Evolutionary conservation across 2,797 vertebrate genomes (phyloP).

Genomic region (Pseudomugil tenellus): DNA sequence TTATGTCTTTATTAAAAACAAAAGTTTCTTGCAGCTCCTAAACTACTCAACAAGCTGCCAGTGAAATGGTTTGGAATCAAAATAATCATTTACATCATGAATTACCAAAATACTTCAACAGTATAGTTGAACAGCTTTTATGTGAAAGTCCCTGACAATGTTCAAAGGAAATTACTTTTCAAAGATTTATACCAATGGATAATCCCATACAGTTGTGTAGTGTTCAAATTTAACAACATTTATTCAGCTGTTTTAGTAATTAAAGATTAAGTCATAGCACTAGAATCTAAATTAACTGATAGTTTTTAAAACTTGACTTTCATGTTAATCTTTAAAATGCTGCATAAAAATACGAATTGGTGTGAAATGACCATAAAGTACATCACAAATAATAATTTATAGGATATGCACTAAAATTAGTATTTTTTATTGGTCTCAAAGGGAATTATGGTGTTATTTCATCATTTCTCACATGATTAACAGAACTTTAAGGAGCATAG

Average conservation of each 20-base stretch:
- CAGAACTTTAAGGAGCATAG: slow-evolving; percentile 40
- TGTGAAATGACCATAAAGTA: slow-evolving; percentile 3
- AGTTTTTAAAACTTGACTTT: neutral
- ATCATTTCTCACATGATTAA: slow-evolving; percentile 50
- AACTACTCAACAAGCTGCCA: neutral
- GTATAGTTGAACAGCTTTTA: neutral
- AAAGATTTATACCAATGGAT: slow-evolving; percentile 6
- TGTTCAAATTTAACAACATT: slow-evolving; percentile 44
- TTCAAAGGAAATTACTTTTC: slow-evolving; percentile 8
- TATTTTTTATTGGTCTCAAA: slow-evolving; percentile 29
- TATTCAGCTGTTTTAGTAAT: slow-evolving; percentile 33
- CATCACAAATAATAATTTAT: slow-evolving; percentile 21
- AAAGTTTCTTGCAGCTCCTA: neutral
- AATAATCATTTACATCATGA: neutral
- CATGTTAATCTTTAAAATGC: slow-evolving; percentile 1
- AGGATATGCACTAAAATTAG: slow-evolving; percentile 27
- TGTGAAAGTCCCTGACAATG: neutral
- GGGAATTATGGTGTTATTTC: slow-evolving; percentile 24
- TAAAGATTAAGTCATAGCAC: slow-evolving; percentile 22
- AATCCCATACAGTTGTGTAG: slow-evolving; percentile 24
- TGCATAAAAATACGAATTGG: slow-evolving; percentile 7
- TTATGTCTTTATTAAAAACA: neutral
- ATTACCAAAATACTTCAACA: neutral
- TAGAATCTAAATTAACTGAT: slow-evolving; percentile 14
- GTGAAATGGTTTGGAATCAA: neutral